Evolutionary conservation across 92 coral and sea anemone genomes (phyloP).

Genomic region (Diadumene lineata): DNA sequence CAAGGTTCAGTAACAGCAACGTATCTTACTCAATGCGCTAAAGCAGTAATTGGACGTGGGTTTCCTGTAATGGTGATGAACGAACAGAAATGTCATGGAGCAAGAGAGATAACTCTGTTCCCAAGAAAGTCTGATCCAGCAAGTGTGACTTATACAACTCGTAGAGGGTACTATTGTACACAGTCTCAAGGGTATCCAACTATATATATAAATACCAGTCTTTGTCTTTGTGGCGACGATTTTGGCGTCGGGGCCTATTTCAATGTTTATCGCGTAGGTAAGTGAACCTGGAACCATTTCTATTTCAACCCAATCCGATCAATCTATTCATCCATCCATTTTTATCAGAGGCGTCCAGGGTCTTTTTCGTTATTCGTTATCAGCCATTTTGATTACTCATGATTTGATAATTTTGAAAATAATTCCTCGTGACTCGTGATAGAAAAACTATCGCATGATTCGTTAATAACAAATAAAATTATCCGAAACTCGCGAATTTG

Average conservation of each 20-base stretch:
- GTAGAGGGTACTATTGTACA: neutral
- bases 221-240: neutral
- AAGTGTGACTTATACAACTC: neutral
- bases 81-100: neutral
- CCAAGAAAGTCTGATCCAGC: neutral
- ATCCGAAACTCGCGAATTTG: too few species aligned
- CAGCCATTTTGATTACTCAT: too few species aligned
- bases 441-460: too few species aligned
- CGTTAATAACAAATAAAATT: too few species aligned
- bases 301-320: too few species aligned
- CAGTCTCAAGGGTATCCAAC: neutral
- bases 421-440: too few species aligned
- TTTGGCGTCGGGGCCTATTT: neutral
- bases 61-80: neutral
- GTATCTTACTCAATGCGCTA: slow-evolving; percentile 10
- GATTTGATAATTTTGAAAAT: too few species aligned
- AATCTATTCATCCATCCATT: too few species aligned
- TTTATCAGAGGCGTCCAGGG: too few species aligned
- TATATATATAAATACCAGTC: too few species aligned
- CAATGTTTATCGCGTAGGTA: neutral
- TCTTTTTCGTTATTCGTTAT: too few species aligned
- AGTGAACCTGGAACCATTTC: too few species aligned
- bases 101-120: neutral
- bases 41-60: slow-evolving; percentile 21
- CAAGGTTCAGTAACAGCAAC: neutral